Conservation (phyloP, 2,797 vertebrate species). For the Chaetodon trifasciatus region DNA sequence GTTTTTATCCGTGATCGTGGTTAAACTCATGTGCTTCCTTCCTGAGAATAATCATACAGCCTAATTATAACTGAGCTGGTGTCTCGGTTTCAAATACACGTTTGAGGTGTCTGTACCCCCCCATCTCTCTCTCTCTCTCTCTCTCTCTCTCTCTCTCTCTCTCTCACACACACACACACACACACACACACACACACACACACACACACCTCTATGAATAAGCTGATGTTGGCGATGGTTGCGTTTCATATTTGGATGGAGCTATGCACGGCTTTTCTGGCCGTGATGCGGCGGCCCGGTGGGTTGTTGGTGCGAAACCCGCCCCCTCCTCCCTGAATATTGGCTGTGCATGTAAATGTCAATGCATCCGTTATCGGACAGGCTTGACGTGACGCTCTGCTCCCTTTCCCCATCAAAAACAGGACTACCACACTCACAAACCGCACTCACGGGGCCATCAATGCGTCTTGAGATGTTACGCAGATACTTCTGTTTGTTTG, state of each 20-base stretch:
- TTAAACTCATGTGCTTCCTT: slow-evolving; percentile 30
- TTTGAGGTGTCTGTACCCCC: background rate
- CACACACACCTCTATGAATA: background rate
- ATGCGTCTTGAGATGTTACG: background rate
- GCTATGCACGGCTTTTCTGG: background rate
- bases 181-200: background rate
- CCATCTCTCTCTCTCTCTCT: too few species aligned
- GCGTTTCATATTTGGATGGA: slow-evolving; percentile 1
- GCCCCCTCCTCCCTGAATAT: slow-evolving; percentile 5
- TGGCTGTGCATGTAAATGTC: slow-evolving; percentile 55
- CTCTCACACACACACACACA: too few species aligned
- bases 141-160: too few species aligned
- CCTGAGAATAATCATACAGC: slow-evolving; percentile 8
- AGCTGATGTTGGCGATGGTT: background rate
- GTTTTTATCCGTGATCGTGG: background rate
- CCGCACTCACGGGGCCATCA: too few species aligned
- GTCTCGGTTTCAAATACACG: background rate
- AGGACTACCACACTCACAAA: background rate
- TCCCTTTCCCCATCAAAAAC: background rate
- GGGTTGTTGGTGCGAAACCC: slow-evolving; percentile 43
- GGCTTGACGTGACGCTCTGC: background rate
- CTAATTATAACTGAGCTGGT: background rate
- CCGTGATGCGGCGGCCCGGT: slow-evolving; percentile 35
- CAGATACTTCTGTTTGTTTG: background rate
- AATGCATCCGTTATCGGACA: slow-evolving; percentile 49